phyloP scores from a whole-genome alignment of 2,113 vertebrate species.

The Xerus inauris region DNA sequence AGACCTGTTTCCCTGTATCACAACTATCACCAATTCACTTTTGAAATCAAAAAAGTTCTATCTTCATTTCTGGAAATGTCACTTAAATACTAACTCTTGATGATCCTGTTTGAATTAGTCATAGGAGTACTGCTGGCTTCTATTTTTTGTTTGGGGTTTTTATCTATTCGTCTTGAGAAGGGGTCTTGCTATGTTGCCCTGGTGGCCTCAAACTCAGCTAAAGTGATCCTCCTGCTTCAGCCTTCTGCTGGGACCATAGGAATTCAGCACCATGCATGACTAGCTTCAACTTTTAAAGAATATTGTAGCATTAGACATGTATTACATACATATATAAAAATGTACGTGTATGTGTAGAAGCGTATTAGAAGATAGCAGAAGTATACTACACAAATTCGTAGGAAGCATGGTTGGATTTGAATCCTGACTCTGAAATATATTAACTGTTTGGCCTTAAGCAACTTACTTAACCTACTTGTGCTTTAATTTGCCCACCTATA shows the following conservation, averaged over 20 bases:
- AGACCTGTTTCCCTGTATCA: constrained; percentile 41
- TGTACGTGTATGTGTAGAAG: not conserved
- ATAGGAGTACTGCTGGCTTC: not conserved
- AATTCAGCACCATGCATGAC: not conserved
- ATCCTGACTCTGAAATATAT: not conserved
- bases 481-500: not conserved
- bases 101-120: constrained; percentile 29
- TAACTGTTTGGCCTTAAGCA: not conserved
- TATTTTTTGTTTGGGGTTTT: not conserved
- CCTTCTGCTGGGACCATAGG: not conserved
- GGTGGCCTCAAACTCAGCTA: not conserved
- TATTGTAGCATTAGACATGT: not conserved
- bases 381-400: not conserved
- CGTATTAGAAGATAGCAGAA: not conserved
- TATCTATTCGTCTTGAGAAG: not conserved
- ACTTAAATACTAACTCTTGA: constrained; percentile 8
- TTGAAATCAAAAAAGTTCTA: not conserved
- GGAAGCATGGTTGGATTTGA: not conserved
- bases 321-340: not conserved
- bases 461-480: not conserved
- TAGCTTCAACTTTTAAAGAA: not conserved
- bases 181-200: not conserved
- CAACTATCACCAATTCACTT: constrained; percentile 46
- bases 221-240: not conserved
- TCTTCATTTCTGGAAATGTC: not conserved